A percentile compares a stretch with the other conserved stretches of the same genome.
phyloP scores from a whole-genome alignment of 1,140 invertebrate genomes.

The Orchestia grillus region DNA sequence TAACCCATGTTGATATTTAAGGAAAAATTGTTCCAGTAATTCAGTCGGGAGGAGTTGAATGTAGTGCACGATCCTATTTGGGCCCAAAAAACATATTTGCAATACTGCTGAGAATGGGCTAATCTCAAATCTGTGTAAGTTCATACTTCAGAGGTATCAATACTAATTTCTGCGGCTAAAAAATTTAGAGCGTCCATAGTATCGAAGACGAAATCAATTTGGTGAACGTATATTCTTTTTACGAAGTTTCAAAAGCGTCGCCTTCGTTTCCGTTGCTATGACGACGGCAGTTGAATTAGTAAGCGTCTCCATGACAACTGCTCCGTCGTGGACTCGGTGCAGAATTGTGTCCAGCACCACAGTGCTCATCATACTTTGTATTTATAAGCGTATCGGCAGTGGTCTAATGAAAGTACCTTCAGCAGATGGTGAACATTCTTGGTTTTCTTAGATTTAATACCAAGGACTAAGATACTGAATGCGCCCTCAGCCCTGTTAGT shows the following conservation, averaged over 20 bases:
- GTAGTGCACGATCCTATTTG: no score
- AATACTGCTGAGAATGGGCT: no score
- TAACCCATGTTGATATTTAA: no score
- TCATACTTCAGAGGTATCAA: neutral
- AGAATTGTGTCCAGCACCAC: neutral
- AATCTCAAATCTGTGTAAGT: no score
- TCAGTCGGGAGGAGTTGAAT: no score
- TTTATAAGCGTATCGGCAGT: neutral
- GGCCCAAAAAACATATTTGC: no score
- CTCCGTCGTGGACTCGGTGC: no score
- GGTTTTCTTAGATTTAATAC: neutral
- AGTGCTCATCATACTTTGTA: neutral
- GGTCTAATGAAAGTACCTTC: neutral
- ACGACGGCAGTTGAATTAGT: neutral
- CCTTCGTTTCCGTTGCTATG: neutral
- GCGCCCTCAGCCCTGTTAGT: neutral
- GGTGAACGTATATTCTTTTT: neutral
- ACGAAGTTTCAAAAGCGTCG: neutral
- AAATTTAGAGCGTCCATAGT: neutral
- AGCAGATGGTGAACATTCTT: neutral
- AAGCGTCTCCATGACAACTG: neutral
- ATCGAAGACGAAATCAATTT: neutral
- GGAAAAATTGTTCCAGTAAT: no score
- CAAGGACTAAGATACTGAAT: neutral
- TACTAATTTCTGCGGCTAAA: neutral